Evolutionary conservation across 2,113 vertebrate genomes (phyloP).

Genomic region (Raja brachyura): DNA sequence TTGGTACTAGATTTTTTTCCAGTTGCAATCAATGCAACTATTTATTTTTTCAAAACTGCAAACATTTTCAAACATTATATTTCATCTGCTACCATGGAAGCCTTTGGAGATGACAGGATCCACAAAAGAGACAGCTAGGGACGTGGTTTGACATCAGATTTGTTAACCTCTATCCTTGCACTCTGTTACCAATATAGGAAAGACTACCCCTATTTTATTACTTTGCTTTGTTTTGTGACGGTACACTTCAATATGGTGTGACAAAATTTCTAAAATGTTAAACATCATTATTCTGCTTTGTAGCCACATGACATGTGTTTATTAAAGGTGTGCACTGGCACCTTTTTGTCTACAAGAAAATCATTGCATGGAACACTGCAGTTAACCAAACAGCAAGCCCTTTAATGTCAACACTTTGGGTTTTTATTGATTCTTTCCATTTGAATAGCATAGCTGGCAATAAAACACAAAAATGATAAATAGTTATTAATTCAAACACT

Average conservation of each 20-base stretch:
- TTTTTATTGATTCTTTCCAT: not conserved
- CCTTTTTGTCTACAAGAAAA: too few relatives aligned
- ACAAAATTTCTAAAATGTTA: too few relatives aligned
- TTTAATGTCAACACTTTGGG: not conserved
- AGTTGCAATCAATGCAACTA: too few relatives aligned
- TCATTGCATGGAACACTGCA: not conserved
- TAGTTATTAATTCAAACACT: not conserved
- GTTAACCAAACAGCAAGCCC: not conserved
- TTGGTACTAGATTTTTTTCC: too few relatives aligned
- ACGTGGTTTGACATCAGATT: not conserved
- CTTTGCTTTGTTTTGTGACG: not conserved
- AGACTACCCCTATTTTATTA: not conserved
- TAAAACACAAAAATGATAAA: not conserved
- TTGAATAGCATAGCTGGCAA: not conserved
- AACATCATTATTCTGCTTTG: too few relatives aligned
- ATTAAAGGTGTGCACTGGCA: too few relatives aligned
- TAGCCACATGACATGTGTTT: too few relatives aligned
- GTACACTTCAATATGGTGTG: too few relatives aligned
- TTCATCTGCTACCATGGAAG: too few relatives aligned
- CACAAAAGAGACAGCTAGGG: not conserved
- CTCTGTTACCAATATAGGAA: not conserved
- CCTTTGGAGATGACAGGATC: not conserved
- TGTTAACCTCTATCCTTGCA: not conserved
- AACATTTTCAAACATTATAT: too few relatives aligned
- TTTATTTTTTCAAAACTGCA: too few relatives aligned